Evolutionary conservation across 2,797 vertebrate species (phyloP).

Genomic region (Falco columbarius): DNA sequence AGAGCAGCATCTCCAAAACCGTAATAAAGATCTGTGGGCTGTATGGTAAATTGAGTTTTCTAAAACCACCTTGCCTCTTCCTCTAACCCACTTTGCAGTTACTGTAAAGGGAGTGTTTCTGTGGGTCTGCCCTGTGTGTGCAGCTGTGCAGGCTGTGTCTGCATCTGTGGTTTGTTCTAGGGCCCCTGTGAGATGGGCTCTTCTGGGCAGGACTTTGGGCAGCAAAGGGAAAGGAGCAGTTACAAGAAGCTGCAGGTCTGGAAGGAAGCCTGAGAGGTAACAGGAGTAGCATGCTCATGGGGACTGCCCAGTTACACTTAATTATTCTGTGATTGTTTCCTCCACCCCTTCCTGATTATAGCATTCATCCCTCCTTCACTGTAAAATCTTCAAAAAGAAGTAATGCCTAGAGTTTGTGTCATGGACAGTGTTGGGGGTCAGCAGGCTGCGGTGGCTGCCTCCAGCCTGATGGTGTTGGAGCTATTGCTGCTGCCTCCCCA

Average conservation of each 20-base stretch:
- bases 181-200: not conserved
- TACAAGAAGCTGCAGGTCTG: not conserved
- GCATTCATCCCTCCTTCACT: not conserved
- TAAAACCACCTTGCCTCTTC: not conserved
- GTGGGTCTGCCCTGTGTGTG: not conserved
- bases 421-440: not conserved
- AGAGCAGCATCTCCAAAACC: not conserved
- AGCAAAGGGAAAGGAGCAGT: not conserved
- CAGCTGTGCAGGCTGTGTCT: not conserved
- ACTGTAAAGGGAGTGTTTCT: not conserved
- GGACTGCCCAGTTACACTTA: not conserved
- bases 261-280: not conserved
- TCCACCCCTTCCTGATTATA: not conserved
- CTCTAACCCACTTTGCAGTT: not conserved
- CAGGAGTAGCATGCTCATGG: fast-evolving
- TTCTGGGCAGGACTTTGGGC: not conserved
- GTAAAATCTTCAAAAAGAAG: not conserved
- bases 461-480: not conserved
- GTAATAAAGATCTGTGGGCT: not conserved
- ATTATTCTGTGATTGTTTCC: not conserved
- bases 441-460: fast-evolving
- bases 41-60: not conserved
- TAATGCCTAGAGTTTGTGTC: not conserved
- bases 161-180: not conserved
- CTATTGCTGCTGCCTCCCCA: not conserved